Conservation (phyloP, 2,797 vertebrate genomes). For the Enteromius treurensis region DNA sequence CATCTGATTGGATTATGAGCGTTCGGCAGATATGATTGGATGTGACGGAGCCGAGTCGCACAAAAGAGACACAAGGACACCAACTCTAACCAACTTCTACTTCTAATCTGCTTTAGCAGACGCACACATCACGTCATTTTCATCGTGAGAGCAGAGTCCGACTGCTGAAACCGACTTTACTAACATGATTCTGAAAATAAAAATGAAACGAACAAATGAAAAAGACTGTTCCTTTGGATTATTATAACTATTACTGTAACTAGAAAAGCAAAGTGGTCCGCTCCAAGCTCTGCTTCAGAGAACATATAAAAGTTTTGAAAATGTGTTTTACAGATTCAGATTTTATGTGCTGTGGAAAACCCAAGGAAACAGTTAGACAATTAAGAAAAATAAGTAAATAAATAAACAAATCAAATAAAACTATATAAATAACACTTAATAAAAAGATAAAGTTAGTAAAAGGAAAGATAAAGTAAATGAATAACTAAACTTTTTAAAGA, state of each 20-base stretch:
- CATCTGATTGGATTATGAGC: conserved; percentile 77
- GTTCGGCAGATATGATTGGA: conserved; percentile 56
- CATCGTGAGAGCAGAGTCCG: background rate
- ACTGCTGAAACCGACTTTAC: background rate
- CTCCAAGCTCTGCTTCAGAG: background rate
- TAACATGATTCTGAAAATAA: background rate
- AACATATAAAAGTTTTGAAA: background rate
- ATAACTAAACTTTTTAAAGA: background rate
- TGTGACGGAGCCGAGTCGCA: conserved; percentile 38
- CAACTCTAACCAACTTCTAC: conserved; percentile 18
- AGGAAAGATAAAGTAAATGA: background rate
- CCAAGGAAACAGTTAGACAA: background rate
- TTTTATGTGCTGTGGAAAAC: background rate
- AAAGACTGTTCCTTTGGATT: background rate
- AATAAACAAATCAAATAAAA: background rate
- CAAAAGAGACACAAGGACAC: conserved; percentile 35
- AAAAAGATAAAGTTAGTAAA: background rate
- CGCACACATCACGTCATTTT: background rate
- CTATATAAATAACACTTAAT: background rate
- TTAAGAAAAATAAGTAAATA: background rate
- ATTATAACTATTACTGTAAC: background rate
- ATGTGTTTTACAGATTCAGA: no score
- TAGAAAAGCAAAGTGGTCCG: background rate
- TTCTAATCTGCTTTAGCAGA: background rate
- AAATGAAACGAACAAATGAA: background rate